These are phyloP conservation scores for Globicephala melas DNA, from an alignment of 2,113 vertebrate genomes.

Conservation along the genomic window DNA sequence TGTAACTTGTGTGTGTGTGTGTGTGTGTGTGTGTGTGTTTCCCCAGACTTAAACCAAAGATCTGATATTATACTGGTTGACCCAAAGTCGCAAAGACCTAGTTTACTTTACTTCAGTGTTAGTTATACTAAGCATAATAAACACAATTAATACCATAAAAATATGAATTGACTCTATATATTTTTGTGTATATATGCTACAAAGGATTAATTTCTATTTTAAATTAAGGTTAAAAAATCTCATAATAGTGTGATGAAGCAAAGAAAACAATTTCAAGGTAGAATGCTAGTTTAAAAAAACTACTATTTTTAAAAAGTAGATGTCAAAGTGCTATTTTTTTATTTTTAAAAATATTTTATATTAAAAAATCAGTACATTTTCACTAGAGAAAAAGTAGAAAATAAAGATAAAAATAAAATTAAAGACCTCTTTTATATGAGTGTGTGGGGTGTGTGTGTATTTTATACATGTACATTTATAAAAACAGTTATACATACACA, in stretches of 20 bases:
- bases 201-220: constrained; percentile 17
- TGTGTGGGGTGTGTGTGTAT: not conserved
- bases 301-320: not conserved
- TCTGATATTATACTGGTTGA: not conserved
- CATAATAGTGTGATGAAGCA: not conserved
- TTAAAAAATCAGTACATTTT: constrained; percentile 3
- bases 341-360: not conserved
- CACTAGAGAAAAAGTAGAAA: constrained; percentile 10
- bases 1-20: too few species aligned
- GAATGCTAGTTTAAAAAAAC: not conserved
- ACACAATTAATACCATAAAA: not conserved
- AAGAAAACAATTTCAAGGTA: not conserved
- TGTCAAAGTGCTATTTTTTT: not conserved
- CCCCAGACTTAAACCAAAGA: constrained; percentile 17
- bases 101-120: not conserved
- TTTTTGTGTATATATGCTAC: not conserved
- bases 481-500: not conserved
- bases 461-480: not conserved
- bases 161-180: not conserved
- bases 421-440: not conserved
- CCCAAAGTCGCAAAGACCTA: not conserved
- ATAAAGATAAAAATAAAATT: not conserved
- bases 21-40: not conserved
- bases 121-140: not conserved
- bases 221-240: constrained; percentile 19